Base-by-base conservation (phyloP, 1,140 invertebrate genomes). In the Drusus annulatus region DNA sequence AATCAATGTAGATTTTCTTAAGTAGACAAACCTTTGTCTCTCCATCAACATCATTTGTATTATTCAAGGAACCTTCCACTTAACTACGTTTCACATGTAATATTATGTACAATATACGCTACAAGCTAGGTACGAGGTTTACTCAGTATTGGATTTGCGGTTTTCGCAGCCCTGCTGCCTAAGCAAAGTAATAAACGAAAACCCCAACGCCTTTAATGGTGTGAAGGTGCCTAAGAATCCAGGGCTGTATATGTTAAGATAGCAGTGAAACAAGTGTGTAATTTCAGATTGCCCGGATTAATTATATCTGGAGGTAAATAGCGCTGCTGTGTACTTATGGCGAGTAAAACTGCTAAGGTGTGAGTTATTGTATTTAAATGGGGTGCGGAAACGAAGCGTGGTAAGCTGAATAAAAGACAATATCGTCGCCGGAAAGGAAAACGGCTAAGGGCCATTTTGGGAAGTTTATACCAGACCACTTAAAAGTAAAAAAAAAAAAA, bases 281-380 rank as follows among this genome's bases (percentile, higher is more conserved):
- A 65, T 65, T 65, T 65, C 62, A 65, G 62, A 65, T 65, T 65
- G 62, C 62, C 25, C 1, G 62, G 62, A 65, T 65, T 65, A 65
- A 65, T 65, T 65, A 65, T 65, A 65, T 65, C 28, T 28, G 23
- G n/a, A 65, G 60, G 62, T 28, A 65, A 21, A 65, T 25, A 10
- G 28, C 21, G 62, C n/a, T 21, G 21, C 7, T 28, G 16, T 65
- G 62, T 19, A 60, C 17, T 60, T 65, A 65, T n/a, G n/a, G 62
- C 62, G 62, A 65, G 36, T 65, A 65, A 65, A 65, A 65, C 28
- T 60, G 23, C 56, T 19, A 60, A 23, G 23, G 56, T 21, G 56
- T 25, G 28, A 65, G 21, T 65, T 28, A 65, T 28, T 31, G 13
- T 65, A 31, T 65, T 65, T 28, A 65, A 65, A 65, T 65, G 56